phyloP scores from a whole-genome alignment of 1,140 invertebrate genomes.

The Pararge aegeria region DNA sequence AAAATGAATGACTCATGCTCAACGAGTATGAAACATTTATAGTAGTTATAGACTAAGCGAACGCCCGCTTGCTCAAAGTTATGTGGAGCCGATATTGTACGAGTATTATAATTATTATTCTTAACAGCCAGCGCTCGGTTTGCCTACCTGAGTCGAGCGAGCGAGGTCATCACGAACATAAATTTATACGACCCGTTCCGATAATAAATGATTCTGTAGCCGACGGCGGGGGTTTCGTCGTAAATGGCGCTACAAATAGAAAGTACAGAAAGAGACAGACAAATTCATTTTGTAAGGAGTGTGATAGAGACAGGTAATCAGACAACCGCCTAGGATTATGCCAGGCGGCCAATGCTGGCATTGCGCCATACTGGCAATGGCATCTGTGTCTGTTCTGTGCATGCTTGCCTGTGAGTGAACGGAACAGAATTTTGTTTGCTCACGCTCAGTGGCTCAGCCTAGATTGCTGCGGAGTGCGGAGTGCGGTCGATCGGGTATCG shows the following conservation, averaged over 20 bases:
- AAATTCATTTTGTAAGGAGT: constrained; percentile 21
- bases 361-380: constrained; percentile 58
- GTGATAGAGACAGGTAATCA: constrained; percentile 40
- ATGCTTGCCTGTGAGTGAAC: constrained; percentile 52
- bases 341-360: constrained; percentile 69
- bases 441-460: constrained; percentile 18
- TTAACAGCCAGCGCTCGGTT: constrained; percentile 25
- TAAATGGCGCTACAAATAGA: constrained; percentile 40
- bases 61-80: constrained; percentile 13
- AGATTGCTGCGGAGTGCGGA: constrained; percentile 31
- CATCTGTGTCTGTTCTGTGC: constrained; percentile 54
- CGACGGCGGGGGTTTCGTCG: constrained; percentile 30
- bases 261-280: constrained; percentile 37
- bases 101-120: constrained; percentile 47
- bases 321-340: constrained; percentile 50
- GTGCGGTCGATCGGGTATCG: constrained; percentile 48
- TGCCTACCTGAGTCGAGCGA: constrained; percentile 35
- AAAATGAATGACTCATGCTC: not conserved
- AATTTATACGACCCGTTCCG: constrained; percentile 45
- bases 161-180: constrained; percentile 60
- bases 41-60: constrained; percentile 7
- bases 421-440: constrained; percentile 53
- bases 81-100: constrained; percentile 24
- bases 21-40: not conserved
- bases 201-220: constrained; percentile 52